Evolutionary conservation across 2,113 vertebrate genomes (phyloP).

Genomic region (Hemiscyllium ocellatum): DNA sequence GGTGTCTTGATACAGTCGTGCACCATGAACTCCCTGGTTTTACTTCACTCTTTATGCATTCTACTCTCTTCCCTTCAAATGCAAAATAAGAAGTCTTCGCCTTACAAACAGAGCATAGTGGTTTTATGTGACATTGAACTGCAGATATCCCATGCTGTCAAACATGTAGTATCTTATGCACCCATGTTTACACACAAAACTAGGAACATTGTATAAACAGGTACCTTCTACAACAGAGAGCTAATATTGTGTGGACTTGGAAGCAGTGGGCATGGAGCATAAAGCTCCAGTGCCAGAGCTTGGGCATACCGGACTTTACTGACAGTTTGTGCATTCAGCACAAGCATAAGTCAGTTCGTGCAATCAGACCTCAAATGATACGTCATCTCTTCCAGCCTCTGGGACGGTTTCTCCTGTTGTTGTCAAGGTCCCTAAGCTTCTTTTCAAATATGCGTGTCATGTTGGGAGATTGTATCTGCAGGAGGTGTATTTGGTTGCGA

Average conservation of each 20-base stretch:
- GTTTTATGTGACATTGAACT: not conserved
- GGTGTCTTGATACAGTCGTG: no score
- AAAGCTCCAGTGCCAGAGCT: not conserved
- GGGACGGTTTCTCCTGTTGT: not conserved
- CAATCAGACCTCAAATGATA: not conserved
- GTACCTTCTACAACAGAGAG: not conserved
- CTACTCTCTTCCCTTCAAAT: not conserved
- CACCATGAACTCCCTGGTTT: not conserved
- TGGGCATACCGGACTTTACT: not conserved
- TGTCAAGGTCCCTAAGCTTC: not conserved
- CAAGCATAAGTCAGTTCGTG: not conserved
- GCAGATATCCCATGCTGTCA: not conserved
- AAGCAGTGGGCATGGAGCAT: not conserved
- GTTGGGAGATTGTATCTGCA: no score
- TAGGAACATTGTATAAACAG: not conserved
- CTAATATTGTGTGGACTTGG: not conserved
- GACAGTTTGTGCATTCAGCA: not conserved
- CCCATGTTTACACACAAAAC: not conserved
- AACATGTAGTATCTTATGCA: not conserved
- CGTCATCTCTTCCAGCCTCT: not conserved
- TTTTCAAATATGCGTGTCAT: not conserved
- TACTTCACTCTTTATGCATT: not conserved
- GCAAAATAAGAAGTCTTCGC: not conserved
- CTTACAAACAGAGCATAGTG: not conserved
- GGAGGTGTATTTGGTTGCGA: no score